Base-by-base conservation (phyloP, 2,888 invertebrate species). In the Nephrocerus scutellatus region DNA sequence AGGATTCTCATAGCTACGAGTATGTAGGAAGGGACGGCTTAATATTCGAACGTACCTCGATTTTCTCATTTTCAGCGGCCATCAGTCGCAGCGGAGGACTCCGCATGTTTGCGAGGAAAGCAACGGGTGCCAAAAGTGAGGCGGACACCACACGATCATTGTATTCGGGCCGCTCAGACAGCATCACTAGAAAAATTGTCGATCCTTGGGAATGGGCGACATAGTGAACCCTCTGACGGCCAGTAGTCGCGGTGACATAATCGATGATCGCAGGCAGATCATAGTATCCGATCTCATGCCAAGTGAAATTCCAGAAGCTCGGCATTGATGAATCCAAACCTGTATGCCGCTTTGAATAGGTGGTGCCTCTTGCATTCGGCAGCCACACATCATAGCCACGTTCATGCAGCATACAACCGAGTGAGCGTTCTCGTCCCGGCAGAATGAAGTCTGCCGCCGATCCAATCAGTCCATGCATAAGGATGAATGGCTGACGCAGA, bases 381-480 rank as follows among this genome's bases (percentile, higher is more conserved):
- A 66, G 40, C 64, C 66, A 66, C 4, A 64, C 59, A 36, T 66
- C 66, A 25, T 57, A 64, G 49, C 64, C 63, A 15, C 52, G 50
- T 10, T 55, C 54, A 28, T 63, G 60, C 30, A 65, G 43, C 36
- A 55, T 48, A 26, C 54, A 55, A 1, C 54, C 60, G 20, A 64
- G 46, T 2, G 57, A 55, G 4, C 51, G 46, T 21, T 51, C 47
- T 19, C 50, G 48, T 6, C 62, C 63, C 1, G 53, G 39, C 2
- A 59, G 41, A 16, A 63, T 47, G 29, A 60, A 65, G 39, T 65
- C 65, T 0, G 53, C 57, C 2, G 58, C 59, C 3, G 63, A 65
- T 7, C 62, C 65, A n/a, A 62, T 53, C 5, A 65, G 34, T 2
- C 65, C 63, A 24, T 65, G 64, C 62, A 63, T 63, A 21, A 63